Evolutionary conservation across 2,797 vertebrate genomes (phyloP).

Genomic region (Balearica regulorum): DNA sequence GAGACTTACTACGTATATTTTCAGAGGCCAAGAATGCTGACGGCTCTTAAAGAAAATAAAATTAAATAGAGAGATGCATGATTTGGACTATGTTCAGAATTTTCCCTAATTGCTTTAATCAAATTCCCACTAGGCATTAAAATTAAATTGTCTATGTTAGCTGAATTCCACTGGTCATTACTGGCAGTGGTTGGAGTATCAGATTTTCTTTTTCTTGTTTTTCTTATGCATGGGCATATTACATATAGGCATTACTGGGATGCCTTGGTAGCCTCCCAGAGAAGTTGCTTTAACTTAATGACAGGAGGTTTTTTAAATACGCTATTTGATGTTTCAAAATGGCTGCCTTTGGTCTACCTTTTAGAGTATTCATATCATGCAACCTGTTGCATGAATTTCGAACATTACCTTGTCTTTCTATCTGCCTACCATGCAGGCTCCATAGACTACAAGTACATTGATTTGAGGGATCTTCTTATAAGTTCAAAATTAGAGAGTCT

Average conservation of each 20-base stretch:
- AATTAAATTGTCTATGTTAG: conserved; percentile 58
- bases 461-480: background rate
- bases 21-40: conserved; percentile 49
- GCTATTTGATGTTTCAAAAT: background rate
- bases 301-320: background rate
- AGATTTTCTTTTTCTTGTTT: conserved; percentile 46
- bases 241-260: background rate
- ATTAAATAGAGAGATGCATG: conserved; percentile 13
- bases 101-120: conserved; percentile 62
- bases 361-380: background rate
- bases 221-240: conserved; percentile 11
- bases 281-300: background rate
- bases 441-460: background rate
- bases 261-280: conserved; percentile 34
- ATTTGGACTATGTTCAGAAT: conserved; percentile 48
- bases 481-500: background rate
- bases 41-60: conserved; percentile 24
- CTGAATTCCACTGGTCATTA: conserved; percentile 60
- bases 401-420: background rate
- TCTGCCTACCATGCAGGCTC: background rate
- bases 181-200: conserved; percentile 23
- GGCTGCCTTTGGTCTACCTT: background rate
- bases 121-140: conserved; percentile 56
- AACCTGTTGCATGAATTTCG: background rate
- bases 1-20: conserved; percentile 10